Percentiles rank a stretch among this genome's conserved stretches.
These are phyloP conservation scores for Brachyhypopomus occidentalis DNA, from an alignment of 2,113 vertebrate species.

Conservation along the genomic window DNA sequence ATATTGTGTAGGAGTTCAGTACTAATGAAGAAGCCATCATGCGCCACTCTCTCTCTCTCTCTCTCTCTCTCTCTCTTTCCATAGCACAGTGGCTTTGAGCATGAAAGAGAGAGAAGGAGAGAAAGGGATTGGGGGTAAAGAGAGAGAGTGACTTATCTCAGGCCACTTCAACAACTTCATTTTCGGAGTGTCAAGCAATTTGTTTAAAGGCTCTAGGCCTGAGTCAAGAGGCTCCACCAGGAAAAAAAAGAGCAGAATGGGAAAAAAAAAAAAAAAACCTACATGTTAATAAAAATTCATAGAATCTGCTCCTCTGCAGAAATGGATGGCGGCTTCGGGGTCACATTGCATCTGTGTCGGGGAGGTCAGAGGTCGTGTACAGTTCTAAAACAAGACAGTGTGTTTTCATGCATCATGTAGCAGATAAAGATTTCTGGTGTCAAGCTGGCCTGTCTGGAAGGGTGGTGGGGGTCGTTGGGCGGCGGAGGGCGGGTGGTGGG, in stretches of 20 bases:
- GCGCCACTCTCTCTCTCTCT: not conserved
- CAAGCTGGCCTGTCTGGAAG: constrained; percentile 53
- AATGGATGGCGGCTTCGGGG: constrained; percentile 92
- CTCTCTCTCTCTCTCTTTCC: not conserved
- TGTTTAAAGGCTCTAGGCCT: constrained; percentile 82
- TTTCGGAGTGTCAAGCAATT: constrained; percentile 88
- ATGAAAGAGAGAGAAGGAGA: not conserved
- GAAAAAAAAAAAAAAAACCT: constrained; percentile 73
- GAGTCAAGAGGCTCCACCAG: constrained; percentile 57
- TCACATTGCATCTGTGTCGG: constrained; percentile 90
- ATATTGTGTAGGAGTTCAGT: constrained; percentile 7
- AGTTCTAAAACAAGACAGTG: constrained; percentile 89
- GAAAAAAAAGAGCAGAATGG: constrained; percentile 79
- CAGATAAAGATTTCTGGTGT: constrained; percentile 90
- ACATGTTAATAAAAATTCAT: constrained; percentile 98
- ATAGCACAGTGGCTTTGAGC: not conserved
- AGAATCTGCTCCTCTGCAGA: constrained; percentile 91
- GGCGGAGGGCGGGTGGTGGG: not conserved
- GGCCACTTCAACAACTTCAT: constrained; percentile 86
- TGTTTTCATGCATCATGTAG: constrained; percentile 97
- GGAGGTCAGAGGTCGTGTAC: constrained; percentile 83
- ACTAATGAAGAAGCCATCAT: constrained; percentile 26
- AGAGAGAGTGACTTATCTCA: constrained; percentile 74
- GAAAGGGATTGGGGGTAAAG: not conserved
- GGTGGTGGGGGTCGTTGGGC: constrained; percentile 5